phyloP scores from a whole-genome alignment of 2,797 vertebrate genomes.

The Ambastaia sidthimunki region DNA sequence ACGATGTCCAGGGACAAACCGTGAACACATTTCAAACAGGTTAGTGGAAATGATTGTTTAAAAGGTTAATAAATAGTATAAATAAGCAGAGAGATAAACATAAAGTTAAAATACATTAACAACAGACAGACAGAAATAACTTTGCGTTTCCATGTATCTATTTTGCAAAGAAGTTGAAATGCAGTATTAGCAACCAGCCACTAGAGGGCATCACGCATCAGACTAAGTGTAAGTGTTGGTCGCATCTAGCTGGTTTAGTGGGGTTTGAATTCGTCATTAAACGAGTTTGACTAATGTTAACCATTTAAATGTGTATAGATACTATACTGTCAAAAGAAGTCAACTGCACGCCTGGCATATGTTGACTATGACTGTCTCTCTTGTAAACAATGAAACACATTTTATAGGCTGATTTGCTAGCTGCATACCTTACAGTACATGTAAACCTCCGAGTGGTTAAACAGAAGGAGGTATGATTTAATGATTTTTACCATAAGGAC shows the following conservation, averaged over 20 bases:
- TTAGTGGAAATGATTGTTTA: too few relatives aligned
- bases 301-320: not conserved
- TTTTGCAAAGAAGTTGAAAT: too few relatives aligned
- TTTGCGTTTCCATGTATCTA: too few relatives aligned
- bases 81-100: too few relatives aligned
- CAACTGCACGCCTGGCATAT: not conserved
- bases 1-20: too few relatives aligned
- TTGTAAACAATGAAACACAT: too few relatives aligned
- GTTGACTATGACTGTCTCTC: not conserved
- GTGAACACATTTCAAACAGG: too few relatives aligned
- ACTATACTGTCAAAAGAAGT: not conserved
- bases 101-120: too few relatives aligned
- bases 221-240: not conserved
- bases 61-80: too few relatives aligned
- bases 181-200: conserved; percentile 47
- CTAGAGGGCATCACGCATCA: conserved; percentile 59
- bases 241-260: not conserved
- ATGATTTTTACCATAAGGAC: too few relatives aligned
- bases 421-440: not conserved
- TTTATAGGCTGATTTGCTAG: not conserved
- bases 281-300: not conserved
- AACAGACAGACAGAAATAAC: too few relatives aligned
- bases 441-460: not conserved
- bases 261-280: not conserved
- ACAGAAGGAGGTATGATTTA: not conserved